Evolutionary conservation across 2,113 vertebrate species (phyloP), one percentile per base, ranked within the genome.

Genomic region (Elanoides forficatus): DNA sequence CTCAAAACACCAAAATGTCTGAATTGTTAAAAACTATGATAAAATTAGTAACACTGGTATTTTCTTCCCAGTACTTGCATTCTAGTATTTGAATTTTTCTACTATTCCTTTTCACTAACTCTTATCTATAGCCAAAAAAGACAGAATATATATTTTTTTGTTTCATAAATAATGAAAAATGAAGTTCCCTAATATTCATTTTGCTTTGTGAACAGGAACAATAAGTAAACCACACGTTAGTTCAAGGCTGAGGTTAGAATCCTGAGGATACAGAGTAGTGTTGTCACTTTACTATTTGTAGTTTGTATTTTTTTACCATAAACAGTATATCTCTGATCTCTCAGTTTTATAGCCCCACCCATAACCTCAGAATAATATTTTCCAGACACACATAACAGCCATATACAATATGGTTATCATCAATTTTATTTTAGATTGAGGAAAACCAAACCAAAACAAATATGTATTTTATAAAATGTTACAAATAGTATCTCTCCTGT

Each of bases 401-500:
- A 1, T 76, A 73, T 66, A 50, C 70, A 93, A 85, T 74, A 65
- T 85, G 88, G 56, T 66, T 82, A 85, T 65, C 15, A 91, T 95
- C n/a, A 89, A 91, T 93, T 95, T 93, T 93, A 73, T 85, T 97
- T 97, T 79, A 86, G 60, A 89, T 50, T 72, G n/a, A 94, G 34
- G 40, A 95, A 95, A 85, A 81, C 10, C 12, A 55, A 91, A 92
- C 1, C 42, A 92, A 95, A 90, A 34, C 34, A 84, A 94, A 65
- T 60, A 81, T 12, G 14, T 53, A 72, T 93, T 94, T 91, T 85
- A 75, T 80, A 76, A 93, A 92, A 80, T 53, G 7, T 52, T 87
- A 38, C 53, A 90, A 75, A 89, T 36, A 72, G 2, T 70, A 26
- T 68, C 30, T 91, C 38, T 88, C 38, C 32, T 59, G 25, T 15